These are phyloP conservation scores for Argyresthia goedartella DNA, from an alignment of 2,888 invertebrate species.

Conservation along the genomic window DNA sequence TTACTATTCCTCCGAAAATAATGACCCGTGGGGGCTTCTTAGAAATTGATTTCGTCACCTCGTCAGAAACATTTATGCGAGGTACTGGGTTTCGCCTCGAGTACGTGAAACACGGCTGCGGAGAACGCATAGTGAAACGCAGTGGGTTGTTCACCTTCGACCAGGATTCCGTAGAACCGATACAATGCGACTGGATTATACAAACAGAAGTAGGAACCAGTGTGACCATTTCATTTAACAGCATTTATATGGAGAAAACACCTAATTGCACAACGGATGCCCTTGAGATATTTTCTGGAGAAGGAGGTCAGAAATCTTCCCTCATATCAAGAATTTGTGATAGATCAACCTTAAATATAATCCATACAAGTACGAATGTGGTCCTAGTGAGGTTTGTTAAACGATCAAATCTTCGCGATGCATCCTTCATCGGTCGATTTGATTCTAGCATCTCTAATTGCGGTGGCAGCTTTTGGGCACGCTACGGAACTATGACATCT, in stretches of 20 bases:
- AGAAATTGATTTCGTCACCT: constrained; percentile 76
- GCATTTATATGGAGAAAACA: constrained; percentile 73
- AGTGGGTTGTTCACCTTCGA: constrained; percentile 74
- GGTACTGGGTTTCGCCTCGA: constrained; percentile 84
- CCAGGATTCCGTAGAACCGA: constrained; percentile 60
- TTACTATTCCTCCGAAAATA: constrained; percentile 57
- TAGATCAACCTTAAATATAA: too few species aligned
- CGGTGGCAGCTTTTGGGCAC: constrained; percentile 77
- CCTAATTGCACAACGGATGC: constrained; percentile 74
- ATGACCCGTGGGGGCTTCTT: constrained; percentile 70
- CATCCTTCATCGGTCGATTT: constrained; percentile 74
- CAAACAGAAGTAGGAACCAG: constrained; percentile 74
- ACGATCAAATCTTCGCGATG: constrained; percentile 67
- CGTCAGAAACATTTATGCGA: constrained; percentile 35
- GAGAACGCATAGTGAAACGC: constrained; percentile 72
- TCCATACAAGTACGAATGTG: constrained; percentile 72
- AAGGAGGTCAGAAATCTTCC: constrained; percentile 8
- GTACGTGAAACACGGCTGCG: constrained; percentile 84
- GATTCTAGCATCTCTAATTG: constrained; percentile 67
- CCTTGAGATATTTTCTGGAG: constrained; percentile 77
- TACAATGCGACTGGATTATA: constrained; percentile 84
- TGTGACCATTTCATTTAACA: constrained; percentile 74
- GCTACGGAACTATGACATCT: constrained; percentile 79
- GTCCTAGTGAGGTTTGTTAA: constrained; percentile 77
- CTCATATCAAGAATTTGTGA: constrained; percentile 64